phyloP scores from a whole-genome alignment of 2,797 vertebrate genomes.

The Galago senegalensis region DNA sequence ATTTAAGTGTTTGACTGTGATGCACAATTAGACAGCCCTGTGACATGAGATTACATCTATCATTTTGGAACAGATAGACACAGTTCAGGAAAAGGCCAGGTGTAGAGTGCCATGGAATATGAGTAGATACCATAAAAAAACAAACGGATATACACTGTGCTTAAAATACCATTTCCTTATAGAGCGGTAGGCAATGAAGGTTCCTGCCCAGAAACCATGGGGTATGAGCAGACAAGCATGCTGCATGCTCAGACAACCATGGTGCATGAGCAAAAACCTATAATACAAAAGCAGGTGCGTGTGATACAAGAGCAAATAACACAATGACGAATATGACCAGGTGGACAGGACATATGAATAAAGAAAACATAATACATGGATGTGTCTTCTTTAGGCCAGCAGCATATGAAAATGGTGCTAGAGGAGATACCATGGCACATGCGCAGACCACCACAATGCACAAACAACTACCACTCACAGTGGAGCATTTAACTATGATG shows the following conservation, averaged over 20 bases:
- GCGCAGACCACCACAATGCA: neutral
- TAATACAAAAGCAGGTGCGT: conserved; percentile 19
- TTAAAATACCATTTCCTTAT: conserved; percentile 34
- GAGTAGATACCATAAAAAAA: conserved; percentile 28
- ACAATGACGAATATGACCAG: neutral
- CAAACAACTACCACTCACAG: conserved; percentile 26
- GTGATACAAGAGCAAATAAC: neutral
- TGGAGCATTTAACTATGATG: conserved; percentile 48
- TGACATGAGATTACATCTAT: conserved; percentile 2
- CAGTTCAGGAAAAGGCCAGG: neutral
- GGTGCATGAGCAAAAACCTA: conserved; percentile 75
- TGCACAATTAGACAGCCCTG: neutral
- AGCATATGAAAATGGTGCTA: conserved; percentile 1
- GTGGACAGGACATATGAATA: neutral
- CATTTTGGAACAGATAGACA: conserved; percentile 28
- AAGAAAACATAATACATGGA: conserved; percentile 32
- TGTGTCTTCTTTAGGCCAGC: neutral
- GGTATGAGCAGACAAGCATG: conserved; percentile 70
- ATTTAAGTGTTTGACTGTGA: neutral
- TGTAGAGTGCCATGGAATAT: neutral
- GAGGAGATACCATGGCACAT: conserved; percentile 25
- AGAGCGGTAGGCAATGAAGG: neutral
- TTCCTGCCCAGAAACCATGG: conserved; percentile 73
- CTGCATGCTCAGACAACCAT: conserved; percentile 75
- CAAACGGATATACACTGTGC: neutral